These are phyloP conservation scores for Ethmia dodecea DNA, from an alignment of 2,888 invertebrate species.

Conservation along the genomic window DNA sequence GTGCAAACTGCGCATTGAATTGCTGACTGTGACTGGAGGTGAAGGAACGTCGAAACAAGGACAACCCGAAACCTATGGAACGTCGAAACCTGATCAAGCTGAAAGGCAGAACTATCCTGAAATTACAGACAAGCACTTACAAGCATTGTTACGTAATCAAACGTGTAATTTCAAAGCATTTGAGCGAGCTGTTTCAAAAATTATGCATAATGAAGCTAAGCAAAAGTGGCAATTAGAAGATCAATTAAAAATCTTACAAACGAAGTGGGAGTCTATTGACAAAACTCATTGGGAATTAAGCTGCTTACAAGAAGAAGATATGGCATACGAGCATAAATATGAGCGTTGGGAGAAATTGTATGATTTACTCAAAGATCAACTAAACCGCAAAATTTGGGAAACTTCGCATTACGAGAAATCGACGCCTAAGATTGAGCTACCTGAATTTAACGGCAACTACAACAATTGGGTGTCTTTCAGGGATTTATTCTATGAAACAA, in stretches of 20 bases:
- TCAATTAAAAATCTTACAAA: background rate
- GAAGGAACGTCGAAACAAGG: too few relatives aligned
- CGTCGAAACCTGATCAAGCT: too few relatives aligned
- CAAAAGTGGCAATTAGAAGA: background rate
- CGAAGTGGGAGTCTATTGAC: background rate
- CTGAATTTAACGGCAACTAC: constrained; percentile 1
- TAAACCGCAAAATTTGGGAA: background rate
- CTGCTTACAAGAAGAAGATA: background rate
- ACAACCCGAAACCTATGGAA: too few relatives aligned
- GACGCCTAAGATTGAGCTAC: background rate
- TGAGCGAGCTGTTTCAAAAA: too few relatives aligned
- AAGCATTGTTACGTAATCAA: too few relatives aligned
- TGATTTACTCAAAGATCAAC: too few relatives aligned
- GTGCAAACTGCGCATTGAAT: too few relatives aligned
- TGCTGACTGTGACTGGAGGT: too few relatives aligned
- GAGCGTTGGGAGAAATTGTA: background rate
- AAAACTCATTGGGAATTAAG: background rate
- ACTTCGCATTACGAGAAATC: background rate
- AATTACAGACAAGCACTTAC: too few relatives aligned
- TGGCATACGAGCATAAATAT: background rate
- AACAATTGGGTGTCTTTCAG: background rate
- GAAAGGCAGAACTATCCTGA: too few relatives aligned
- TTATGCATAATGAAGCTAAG: too few relatives aligned
- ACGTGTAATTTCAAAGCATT: too few relatives aligned
- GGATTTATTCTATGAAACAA: constrained; percentile 1